Base-by-base conservation (phyloP, 1,140 invertebrate species). In the Prorops nasuta region DNA sequence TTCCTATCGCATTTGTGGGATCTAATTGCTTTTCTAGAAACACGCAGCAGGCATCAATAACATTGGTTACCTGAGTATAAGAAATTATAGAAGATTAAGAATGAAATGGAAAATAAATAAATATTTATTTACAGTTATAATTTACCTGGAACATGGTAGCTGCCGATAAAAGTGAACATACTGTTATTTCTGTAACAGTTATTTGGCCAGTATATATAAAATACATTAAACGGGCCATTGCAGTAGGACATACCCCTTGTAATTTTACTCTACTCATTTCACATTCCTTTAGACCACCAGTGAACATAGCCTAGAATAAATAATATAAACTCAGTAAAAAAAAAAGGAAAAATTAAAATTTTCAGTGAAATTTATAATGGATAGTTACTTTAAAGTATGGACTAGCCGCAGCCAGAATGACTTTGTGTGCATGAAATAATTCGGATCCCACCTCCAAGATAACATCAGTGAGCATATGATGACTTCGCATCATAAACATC, bases 141-240 rank as follows among this genome's bases (percentile, higher is more conserved):
- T 62, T 46, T 76, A 91, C 89, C 81, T 95, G 92, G 71, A 95
- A 91, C 92, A 96, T 96, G 14, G 91, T 94, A 18, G 93, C 92
- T 20, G 92, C 92, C 3, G 92, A 90, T 56, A 96, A 79, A 18
- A 96, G 76, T 54, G 91, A 89, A 72, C 92, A 96, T 3, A 96
- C 92, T 16, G 91, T 94, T 49, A 88, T 84, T 79, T 95, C 91
- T n/a, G 89, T 93, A 15, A 95, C 87, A 44, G 86, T 80, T 50
- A 95, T 89, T 71, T 89, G 86, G 35, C 91, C 91, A 8, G 91
- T 93, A 70, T 96, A 96, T 83, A 94, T 93, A 69, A 95, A 96
- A 70, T 87, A 86, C 35, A 95, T 85, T 18, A 96, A 80, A 59
- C 85, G 83, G 42, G 84, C 84, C 84, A 96, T 89, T 3, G 90